These are phyloP conservation scores for Sarcophaga caerulescens DNA, from an alignment of 2,888 invertebrate species.

Conservation along the genomic window DNA sequence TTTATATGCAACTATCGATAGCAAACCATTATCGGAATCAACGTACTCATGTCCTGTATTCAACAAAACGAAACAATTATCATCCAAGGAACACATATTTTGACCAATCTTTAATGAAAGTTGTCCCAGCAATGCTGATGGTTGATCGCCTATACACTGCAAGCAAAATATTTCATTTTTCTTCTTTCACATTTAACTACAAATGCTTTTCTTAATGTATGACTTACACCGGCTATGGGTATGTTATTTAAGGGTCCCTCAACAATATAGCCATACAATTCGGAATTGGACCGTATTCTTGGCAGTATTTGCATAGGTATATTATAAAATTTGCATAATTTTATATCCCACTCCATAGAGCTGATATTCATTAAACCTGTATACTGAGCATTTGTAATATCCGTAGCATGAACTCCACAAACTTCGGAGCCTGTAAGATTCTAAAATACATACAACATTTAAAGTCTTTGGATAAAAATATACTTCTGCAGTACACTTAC, in stretches of 20 bases:
- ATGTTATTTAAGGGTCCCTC: slow-evolving; percentile 89
- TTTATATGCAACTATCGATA: slow-evolving; percentile 96
- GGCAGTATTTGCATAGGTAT: slow-evolving; percentile 93
- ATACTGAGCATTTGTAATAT: slow-evolving; percentile 98
- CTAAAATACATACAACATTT: slow-evolving; percentile 75
- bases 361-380: slow-evolving; percentile 97
- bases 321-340: slow-evolving; percentile 92
- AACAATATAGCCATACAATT: slow-evolving; percentile 92
- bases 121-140: slow-evolving; percentile 96
- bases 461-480: background rate
- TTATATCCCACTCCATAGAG: slow-evolving; percentile 94
- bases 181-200: background rate
- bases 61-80: slow-evolving; percentile 96
- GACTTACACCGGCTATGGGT: slow-evolving; percentile 92
- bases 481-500: slow-evolving; percentile 80
- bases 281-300: slow-evolving; percentile 93
- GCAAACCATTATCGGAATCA: slow-evolving; percentile 91
- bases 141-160: slow-evolving; percentile 97
- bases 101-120: slow-evolving; percentile 93
- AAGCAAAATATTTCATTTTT: slow-evolving; percentile 69
- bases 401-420: slow-evolving; percentile 91
- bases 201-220: background rate
- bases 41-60: slow-evolving; percentile 93
- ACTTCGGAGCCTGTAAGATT: slow-evolving; percentile 84
- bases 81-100: slow-evolving; percentile 97